Conservation (phyloP, 2,797 vertebrate species). For the Australoheros facetus region DNA sequence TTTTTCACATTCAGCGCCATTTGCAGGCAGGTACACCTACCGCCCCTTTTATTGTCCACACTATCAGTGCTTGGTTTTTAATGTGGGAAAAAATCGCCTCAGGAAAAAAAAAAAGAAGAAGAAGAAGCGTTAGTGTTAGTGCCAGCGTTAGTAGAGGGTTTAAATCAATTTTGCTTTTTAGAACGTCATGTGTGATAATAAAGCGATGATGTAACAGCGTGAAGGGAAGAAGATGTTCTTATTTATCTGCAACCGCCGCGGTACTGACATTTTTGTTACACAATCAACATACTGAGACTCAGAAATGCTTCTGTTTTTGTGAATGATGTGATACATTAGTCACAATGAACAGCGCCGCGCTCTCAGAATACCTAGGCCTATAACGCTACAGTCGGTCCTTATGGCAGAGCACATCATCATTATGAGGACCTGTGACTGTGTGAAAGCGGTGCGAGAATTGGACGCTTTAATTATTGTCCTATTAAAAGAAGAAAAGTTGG, state of each 20-base stretch:
- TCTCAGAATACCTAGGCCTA: not conserved
- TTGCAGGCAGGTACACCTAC: constrained; percentile 76
- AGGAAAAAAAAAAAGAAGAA: fast-evolving
- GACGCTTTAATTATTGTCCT: not conserved
- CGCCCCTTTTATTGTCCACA: constrained; percentile 36
- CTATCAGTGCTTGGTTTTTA: not conserved
- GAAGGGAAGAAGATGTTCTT: not conserved
- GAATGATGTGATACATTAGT: not conserved
- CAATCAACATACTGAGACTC: not conserved
- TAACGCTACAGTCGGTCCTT: not conserved
- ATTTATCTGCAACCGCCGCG: not conserved
- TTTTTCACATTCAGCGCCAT: constrained; percentile 80
- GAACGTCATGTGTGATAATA: not conserved
- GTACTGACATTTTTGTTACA: not conserved
- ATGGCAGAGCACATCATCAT: not conserved
- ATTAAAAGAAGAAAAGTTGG: not conserved
- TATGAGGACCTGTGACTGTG: too few relatives aligned
- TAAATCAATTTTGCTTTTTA: not conserved
- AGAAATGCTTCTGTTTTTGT: not conserved
- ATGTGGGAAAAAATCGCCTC: not conserved
- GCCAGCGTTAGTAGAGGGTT: not conserved
- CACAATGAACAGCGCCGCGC: not conserved
- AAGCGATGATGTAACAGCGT: not conserved
- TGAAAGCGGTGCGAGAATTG: too few relatives aligned
- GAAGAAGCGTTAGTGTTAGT: fast-evolving